Conservation (phyloP, 1,140 invertebrate genomes). For the Bactericera cockerelli region DNA sequence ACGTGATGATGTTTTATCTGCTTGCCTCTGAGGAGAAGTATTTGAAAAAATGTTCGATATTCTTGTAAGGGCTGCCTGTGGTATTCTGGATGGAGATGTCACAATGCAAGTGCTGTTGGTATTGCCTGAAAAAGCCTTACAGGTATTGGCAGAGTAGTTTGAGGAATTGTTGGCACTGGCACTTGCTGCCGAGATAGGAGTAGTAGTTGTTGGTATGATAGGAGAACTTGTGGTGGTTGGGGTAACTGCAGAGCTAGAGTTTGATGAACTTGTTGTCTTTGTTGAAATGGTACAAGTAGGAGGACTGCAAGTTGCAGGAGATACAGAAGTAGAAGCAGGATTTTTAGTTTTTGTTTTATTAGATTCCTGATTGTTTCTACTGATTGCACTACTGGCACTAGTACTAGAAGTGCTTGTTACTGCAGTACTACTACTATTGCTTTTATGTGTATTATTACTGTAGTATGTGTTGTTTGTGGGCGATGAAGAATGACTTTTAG, state of each 20-base stretch:
- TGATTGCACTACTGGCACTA: not conserved
- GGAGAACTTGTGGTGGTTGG: not conserved
- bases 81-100: constrained; percentile 27
- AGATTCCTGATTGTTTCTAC: constrained; percentile 1
- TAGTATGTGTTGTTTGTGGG: constrained; percentile 13
- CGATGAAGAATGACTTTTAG: constrained; percentile 30
- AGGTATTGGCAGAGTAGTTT: constrained; percentile 8
- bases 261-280: not conserved
- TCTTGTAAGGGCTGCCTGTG: constrained; percentile 13
- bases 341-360: not conserved
- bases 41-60: constrained; percentile 1
- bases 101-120: constrained; percentile 26
- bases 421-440: constrained; percentile 7
- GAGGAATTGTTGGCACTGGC: not conserved
- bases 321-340: constrained; percentile 24
- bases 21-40: constrained; percentile 12
- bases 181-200: not conserved
- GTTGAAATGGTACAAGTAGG: not conserved
- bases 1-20: constrained; percentile 28
- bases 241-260: not conserved
- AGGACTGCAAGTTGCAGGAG: constrained; percentile 20
- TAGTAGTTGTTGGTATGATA: not conserved
- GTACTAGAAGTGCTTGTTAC: not conserved
- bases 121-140: constrained; percentile 13
- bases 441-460: constrained; percentile 11